Evolutionary conservation across 53 echinoderm and acorn worm species (phyloP).

Genomic region (Paracentrotus lividus): DNA sequence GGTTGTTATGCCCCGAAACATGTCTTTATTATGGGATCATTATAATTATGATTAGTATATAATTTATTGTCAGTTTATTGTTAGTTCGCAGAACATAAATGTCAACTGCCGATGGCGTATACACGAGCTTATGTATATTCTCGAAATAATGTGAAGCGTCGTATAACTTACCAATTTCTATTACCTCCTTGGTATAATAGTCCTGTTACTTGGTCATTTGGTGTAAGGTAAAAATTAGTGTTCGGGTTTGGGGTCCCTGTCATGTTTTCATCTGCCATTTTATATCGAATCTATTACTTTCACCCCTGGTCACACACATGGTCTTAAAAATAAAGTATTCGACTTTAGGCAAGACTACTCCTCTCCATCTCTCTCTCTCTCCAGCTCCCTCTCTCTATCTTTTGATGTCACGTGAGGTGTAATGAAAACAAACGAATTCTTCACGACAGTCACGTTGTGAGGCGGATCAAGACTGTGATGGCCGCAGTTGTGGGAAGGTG

Average conservation of each 20-base stretch:
- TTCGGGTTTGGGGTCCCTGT: no score
- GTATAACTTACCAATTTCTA: no score
- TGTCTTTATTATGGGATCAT: neutral
- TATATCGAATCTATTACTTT: no score
- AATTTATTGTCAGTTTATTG: no score
- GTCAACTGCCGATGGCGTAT: no score
- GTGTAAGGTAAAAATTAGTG: no score
- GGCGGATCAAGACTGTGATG: no score
- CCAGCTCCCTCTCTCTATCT: neutral
- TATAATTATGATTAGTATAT: neutral
- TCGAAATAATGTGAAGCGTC: no score
- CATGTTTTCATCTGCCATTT: no score
- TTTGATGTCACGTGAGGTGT: conserved; percentile 18
- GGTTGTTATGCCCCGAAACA: neutral
- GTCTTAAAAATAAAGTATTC: neutral
- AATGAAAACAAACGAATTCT: conserved; percentile 60
- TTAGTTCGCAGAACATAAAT: neutral
- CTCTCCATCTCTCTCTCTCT: neutral
- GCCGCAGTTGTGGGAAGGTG: neutral
- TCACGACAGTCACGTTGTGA: conserved; percentile 39
- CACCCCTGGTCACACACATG: neutral
- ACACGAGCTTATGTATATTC: no score
- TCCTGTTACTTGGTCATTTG: no score
- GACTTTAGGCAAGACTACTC: neutral
- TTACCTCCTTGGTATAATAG: no score